phyloP scores from a whole-genome alignment of 1,140 invertebrate genomes.

The Neodiprion lecontei region DNA sequence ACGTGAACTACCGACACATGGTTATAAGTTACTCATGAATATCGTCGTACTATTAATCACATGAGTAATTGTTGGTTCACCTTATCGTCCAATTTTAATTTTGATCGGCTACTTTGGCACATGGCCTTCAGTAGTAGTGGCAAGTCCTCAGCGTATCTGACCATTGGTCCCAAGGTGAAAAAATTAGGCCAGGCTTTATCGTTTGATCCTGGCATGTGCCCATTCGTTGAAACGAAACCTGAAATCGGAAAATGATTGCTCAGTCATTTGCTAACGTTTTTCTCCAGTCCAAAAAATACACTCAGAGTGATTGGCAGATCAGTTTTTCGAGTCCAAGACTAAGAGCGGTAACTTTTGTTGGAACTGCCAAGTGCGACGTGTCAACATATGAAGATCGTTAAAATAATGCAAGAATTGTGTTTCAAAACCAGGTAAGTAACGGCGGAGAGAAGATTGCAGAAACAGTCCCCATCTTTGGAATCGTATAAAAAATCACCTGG shows the following conservation, averaged over 20 bases:
- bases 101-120: conserved; percentile 62
- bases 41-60: background rate
- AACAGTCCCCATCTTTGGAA: background rate
- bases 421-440: no score
- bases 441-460: no score
- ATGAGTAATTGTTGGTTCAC: conserved; percentile 47
- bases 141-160: conserved; percentile 83
- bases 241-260: background rate
- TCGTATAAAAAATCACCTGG: conserved; percentile 57
- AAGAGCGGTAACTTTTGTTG: no score
- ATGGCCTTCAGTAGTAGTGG: conserved; percentile 75
- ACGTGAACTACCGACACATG: background rate
- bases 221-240: conserved; percentile 37
- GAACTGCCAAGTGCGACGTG: no score
- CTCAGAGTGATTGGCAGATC: no score
- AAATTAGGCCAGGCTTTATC: conserved; percentile 67
- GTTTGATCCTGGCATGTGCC: conserved; percentile 63
- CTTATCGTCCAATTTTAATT: conserved; percentile 69
- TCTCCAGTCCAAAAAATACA: no score
- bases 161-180: conserved; percentile 81
- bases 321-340: no score
- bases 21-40: background rate
- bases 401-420: background rate
- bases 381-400: background rate
- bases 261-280: no score